Evolutionary conservation across 2,888 invertebrate genomes (phyloP), one percentile per base, ranked within the genome.

Genomic region (Eudasyphora cyanicolor): DNA sequence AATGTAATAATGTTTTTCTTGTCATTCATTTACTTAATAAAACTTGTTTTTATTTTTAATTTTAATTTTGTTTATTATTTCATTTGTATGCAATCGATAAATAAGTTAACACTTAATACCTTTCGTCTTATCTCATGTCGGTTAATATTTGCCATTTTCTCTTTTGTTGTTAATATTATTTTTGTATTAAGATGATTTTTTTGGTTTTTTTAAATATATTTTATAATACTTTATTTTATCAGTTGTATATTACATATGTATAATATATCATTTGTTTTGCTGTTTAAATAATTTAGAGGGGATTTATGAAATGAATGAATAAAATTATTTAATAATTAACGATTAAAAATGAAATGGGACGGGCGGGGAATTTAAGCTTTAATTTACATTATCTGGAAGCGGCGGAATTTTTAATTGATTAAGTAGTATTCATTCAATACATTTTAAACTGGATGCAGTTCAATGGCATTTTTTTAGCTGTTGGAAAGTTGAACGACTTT

Each of bases 51-150:
- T 64, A 12, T 38, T 64, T 64, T n/a, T n/a, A n/a, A n/a, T n/a
- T 21, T 38, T 75, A 7, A 12, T 57, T 27, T 54, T 57, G 8
- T 35, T 21, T 67, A 24, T 51, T 51, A 17, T 42, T 62, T 64
- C 51, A 29, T 60, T 75, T 79, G 67, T 71, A 38, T 42, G 49
- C 35, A 32, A 67, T 67, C 62, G 75, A 75, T 83, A 71, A 80
- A 75, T 80, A 83, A 77, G 62, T 79, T 71, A 79, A 76, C 79
- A 83, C 29, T 82, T 79, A 79, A 74, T 70, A 79, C 35, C 14
- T 74, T 79, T 69, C 29, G 17, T 27, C 57, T 42, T 75, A 49
- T 62, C 19, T 62, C 42, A 74, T 24, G 27, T 24, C 29, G 27
- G 21, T 73, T 60, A 71, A 79, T 73, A 49, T 38, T 5, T 17